Percentiles rank a stretch among this genome's conserved stretches.
These are phyloP conservation scores for Drosophila novamexicana DNA, from an alignment of 1,140 invertebrate genomes.

Conservation along the genomic window DNA sequence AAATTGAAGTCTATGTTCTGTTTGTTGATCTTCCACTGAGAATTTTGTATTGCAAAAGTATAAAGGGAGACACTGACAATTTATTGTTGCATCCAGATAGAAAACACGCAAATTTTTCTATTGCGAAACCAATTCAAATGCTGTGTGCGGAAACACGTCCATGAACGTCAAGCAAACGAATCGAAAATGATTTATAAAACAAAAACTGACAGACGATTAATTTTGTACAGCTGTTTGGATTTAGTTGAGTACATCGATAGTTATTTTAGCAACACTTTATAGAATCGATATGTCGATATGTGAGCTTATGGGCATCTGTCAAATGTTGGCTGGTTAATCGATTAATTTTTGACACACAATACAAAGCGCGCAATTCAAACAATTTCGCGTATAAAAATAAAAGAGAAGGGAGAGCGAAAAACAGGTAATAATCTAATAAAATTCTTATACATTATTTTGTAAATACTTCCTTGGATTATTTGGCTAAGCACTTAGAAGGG, in stretches of 20 bases:
- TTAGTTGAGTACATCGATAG: neutral
- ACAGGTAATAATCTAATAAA: no score
- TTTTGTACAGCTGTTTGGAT: slow-evolving; percentile 33
- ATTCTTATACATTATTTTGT: no score
- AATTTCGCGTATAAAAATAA: neutral
- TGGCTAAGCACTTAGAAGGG: no score
- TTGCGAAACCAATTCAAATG: slow-evolving; percentile 73
- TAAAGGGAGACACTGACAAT: slow-evolving; percentile 62
- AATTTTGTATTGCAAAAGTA: slow-evolving; percentile 64
- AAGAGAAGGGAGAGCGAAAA: neutral
- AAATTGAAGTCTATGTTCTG: slow-evolving; percentile 43
- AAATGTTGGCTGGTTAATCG: neutral
- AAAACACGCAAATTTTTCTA: slow-evolving; percentile 77
- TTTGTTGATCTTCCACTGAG: slow-evolving; percentile 63
- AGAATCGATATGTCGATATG: neutral
- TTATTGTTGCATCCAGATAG: slow-evolving; percentile 68
- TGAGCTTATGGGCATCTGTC: neutral
- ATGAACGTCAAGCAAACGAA: slow-evolving; percentile 75
- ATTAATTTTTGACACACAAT: neutral
- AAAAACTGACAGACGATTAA: slow-evolving; percentile 49
- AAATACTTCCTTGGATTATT: no score
- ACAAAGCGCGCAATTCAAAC: neutral
- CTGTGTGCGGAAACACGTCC: slow-evolving; percentile 66
- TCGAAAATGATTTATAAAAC: slow-evolving; percentile 74
- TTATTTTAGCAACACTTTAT: neutral